Base-by-base conservation (phyloP, 2,888 invertebrate species). In the Cheilosia vernalis region DNA sequence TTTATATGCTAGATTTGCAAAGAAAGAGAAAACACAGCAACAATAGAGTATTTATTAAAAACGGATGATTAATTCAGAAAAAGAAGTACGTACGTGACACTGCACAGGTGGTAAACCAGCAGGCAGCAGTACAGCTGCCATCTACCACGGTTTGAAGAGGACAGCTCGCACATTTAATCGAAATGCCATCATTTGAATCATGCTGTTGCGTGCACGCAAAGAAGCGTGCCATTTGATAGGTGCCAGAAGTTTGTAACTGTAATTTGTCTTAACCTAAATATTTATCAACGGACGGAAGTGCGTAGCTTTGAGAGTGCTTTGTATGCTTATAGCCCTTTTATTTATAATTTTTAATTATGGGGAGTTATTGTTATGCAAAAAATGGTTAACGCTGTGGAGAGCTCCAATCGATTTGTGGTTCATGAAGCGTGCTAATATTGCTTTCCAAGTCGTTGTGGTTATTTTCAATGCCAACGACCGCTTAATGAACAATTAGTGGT, bases 71-170 rank as follows among this genome's bases (percentile, higher is more conserved):
- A 56, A 70, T 49, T 30, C 30, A 58, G 51, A 44, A 67, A 64
- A 67, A 64, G 64, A 72, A 21, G 30, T 79, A 27, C 24, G 19
- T 79, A 79, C 78, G 78, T 79, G 78, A 58, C 64, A 51, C 42
- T 58, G 40, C 19, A 63, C 78, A 79, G 72, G 78, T 72, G 78
- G 70, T 49, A 64, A 47, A 40, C 37, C 53, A 60, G 24, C 24
- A 33, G 6, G 6, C 5, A 44, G 44, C 3, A n/a, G 44, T 44
- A 44, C 44, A 17, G 5, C 4, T 13, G 4, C 51, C 63, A 47
- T 30, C 0, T 27, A 27, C 27, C 6, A 6, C 19, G 21, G 9
- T 49, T 24, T 47, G 27, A 3, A 9, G 40, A 49, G 37, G 30
- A 19, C n/a, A 6, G 37, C 19, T 19, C 9, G 30, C 44, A 42